Percentiles rank a stretch among this genome's conserved stretches.
Evolutionary conservation across 2,113 vertebrate genomes (phyloP).

Genomic region (Crotalus helleri): DNA sequence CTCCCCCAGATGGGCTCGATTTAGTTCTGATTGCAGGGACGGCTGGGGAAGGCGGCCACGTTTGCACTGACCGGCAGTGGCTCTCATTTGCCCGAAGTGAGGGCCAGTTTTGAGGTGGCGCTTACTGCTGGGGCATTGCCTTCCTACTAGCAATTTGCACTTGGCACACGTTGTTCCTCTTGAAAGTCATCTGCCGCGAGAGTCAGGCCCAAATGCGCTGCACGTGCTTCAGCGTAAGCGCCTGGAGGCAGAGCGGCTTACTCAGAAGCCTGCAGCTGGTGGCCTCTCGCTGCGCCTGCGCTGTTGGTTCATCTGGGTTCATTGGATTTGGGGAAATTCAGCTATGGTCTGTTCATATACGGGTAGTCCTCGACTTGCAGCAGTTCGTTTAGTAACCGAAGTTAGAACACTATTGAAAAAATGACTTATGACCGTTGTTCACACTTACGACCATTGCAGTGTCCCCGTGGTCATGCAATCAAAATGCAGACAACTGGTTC

Average conservation of each 20-base stretch:
- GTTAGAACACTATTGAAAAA: background rate
- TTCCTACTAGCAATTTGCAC: background rate
- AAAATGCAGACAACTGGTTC: background rate
- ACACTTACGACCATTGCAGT: background rate
- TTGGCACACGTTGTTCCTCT: background rate
- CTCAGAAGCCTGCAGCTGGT: too few species aligned
- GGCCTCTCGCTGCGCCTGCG: background rate
- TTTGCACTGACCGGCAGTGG: background rate
- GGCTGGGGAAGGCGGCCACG: background rate
- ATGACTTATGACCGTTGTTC: background rate
- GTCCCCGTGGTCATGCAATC: accelerated
- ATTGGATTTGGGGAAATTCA: background rate
- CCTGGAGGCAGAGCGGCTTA: background rate
- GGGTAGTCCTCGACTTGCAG: background rate
- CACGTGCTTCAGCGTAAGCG: background rate
- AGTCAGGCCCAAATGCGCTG: background rate
- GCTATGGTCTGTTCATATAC: background rate
- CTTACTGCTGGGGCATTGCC: background rate
- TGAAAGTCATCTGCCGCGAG: background rate
- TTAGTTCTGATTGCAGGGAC: background rate
- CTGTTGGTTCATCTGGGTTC: background rate
- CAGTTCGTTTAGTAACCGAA: background rate
- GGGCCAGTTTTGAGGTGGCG: background rate
- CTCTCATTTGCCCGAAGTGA: background rate
- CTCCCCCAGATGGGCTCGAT: background rate